Conservation (phyloP, 2,113 vertebrate genomes). For the Dipodomys ordii region DNA sequence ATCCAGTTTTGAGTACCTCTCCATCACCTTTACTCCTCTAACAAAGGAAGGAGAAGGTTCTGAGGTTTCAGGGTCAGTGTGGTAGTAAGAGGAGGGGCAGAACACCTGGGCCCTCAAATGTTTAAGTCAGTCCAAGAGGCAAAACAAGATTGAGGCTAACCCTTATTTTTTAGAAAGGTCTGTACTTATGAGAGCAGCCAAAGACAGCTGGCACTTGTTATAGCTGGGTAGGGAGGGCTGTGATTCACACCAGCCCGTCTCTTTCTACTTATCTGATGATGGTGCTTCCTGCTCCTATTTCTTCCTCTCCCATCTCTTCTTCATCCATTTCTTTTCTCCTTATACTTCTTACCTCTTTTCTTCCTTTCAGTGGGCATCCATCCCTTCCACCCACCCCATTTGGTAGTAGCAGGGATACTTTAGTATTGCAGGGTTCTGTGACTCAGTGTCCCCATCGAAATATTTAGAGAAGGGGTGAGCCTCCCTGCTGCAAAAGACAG, state of each 20-base stretch:
- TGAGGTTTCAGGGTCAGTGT: background rate
- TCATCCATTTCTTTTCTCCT: background rate
- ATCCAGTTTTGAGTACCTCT: background rate
- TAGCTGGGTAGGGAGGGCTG: background rate
- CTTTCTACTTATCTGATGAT: background rate
- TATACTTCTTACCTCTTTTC: background rate
- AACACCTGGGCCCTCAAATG: background rate
- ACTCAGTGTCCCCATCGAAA: background rate
- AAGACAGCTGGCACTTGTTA: background rate
- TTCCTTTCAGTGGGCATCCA: background rate
- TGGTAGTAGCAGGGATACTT: background rate
- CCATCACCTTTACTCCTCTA: background rate
- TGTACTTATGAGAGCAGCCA: background rate
- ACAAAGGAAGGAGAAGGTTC: background rate
- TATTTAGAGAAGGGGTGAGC: background rate
- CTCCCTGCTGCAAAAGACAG: background rate
- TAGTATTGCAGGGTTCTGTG: background rate
- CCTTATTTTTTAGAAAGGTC: background rate
- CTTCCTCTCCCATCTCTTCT: background rate
- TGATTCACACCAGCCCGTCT: background rate
- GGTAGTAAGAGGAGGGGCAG: background rate
- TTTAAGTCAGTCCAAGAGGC: background rate
- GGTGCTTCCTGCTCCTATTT: background rate
- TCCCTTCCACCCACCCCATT: background rate
- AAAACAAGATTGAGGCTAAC: background rate